Percentiles rank a stretch among this genome's conserved stretches.
Conservation (phyloP, 2,888 invertebrate species). For the Hipparchia sbordonii region DNA sequence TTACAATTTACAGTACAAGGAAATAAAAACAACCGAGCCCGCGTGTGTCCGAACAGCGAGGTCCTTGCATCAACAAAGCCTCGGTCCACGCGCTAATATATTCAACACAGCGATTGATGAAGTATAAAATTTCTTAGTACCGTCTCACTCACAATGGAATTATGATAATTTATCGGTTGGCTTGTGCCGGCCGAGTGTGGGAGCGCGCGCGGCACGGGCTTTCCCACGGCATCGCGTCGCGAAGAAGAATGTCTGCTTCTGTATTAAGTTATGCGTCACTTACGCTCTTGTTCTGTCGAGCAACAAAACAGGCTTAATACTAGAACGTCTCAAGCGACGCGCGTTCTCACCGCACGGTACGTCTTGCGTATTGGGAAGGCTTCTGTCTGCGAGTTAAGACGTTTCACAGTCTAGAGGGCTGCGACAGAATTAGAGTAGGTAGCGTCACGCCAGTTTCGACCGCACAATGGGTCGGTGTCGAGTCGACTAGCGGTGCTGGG, state of each 20-base stretch:
- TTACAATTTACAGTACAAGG: neutral
- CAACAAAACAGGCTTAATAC: slow-evolving; percentile 38
- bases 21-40: slow-evolving; percentile 34
- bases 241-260: slow-evolving; percentile 62
- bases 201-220: slow-evolving; percentile 82
- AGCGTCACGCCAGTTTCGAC: slow-evolving; percentile 80
- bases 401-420: slow-evolving; percentile 56
- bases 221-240: slow-evolving; percentile 73
- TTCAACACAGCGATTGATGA: slow-evolving; percentile 82
- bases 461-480: slow-evolving; percentile 79
- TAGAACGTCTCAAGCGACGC: slow-evolving; percentile 60
- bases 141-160: slow-evolving; percentile 83
- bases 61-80: slow-evolving; percentile 63
- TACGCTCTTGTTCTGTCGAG: slow-evolving; percentile 57
- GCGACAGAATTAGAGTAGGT: slow-evolving; percentile 82
- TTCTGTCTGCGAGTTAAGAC: slow-evolving; percentile 58
- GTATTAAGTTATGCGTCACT: slow-evolving; percentile 52
- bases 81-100: slow-evolving; percentile 80
- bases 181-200: slow-evolving; percentile 83
- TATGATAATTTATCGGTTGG: slow-evolving; percentile 84
- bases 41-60: slow-evolving; percentile 46
- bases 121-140: slow-evolving; percentile 83
- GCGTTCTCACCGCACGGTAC: slow-evolving; percentile 47
- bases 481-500: slow-evolving; percentile 78
- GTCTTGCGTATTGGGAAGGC: slow-evolving; percentile 52